phyloP scores from a whole-genome alignment of 2,797 vertebrate genomes.

The Premnoplex brunnescens region DNA sequence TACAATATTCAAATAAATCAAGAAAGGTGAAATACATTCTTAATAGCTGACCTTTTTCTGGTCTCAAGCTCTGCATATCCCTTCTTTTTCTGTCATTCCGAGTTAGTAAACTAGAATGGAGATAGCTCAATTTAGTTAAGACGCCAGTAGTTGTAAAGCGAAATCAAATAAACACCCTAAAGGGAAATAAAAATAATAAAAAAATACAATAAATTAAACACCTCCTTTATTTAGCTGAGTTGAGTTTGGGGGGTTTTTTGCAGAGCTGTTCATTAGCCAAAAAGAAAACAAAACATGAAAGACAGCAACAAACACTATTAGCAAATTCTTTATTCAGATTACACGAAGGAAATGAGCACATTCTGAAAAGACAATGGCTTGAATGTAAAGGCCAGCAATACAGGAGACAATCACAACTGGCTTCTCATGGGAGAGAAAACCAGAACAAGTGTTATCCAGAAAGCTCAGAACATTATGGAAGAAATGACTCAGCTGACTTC shows the following conservation, averaged over 20 bases:
- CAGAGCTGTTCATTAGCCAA: neutral
- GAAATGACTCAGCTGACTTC: neutral
- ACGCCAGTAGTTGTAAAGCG: neutral
- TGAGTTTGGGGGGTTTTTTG: neutral
- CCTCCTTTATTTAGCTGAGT: neutral
- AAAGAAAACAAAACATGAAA: neutral
- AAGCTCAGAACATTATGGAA: neutral
- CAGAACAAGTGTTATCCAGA: neutral
- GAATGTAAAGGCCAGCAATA: neutral
- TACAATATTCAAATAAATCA: neutral
- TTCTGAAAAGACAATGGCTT: neutral
- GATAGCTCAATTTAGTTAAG: neutral
- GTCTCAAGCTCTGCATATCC: neutral
- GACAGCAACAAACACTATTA: neutral
- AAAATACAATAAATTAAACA: neutral
- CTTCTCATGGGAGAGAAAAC: neutral
- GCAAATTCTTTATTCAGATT: neutral
- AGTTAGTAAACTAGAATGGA: neutral
- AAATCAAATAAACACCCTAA: neutral
- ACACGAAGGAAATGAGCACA: neutral
- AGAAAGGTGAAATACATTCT: neutral
- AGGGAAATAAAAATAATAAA: neutral
- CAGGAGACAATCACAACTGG: neutral
- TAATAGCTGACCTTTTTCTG: neutral
- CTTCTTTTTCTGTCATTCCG: neutral